A percentile compares a stretch with the other conserved stretches of the same genome.
Conservation (phyloP, 1,140 invertebrate genomes). For the Neodiprion fabricii region DNA sequence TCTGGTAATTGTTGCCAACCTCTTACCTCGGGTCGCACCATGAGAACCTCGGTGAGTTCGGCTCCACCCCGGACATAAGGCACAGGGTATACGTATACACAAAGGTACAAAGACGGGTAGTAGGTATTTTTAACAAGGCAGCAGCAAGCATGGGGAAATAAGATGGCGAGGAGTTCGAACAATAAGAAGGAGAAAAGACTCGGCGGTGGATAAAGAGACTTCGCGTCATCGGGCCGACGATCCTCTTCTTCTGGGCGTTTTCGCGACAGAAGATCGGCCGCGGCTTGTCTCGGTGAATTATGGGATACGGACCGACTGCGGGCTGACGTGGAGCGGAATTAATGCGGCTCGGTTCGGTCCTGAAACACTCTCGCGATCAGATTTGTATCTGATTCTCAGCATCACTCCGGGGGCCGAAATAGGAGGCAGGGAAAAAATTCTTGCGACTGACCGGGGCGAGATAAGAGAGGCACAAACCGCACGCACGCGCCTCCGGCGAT, state of each 20-base stretch:
- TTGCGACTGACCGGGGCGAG: not conserved
- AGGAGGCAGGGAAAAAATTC: not conserved
- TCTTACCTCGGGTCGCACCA: not conserved
- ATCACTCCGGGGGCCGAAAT: not conserved
- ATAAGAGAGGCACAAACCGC: conserved; percentile 9
- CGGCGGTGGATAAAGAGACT: not conserved
- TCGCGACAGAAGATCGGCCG: conserved; percentile 35
- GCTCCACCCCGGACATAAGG: conserved; percentile 7
- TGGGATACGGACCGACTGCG: conserved; percentile 37
- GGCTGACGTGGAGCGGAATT: conserved; percentile 15
- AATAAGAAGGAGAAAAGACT: conserved; percentile 12
- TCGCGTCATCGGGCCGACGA: conserved; percentile 11
- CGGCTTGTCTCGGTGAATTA: conserved; percentile 40
- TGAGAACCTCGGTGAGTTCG: conserved; percentile 8
- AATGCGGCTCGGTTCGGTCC: not conserved
- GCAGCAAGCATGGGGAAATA: conserved; percentile 12
- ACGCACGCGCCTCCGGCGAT: conserved; percentile 16
- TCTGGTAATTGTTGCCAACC: not conserved
- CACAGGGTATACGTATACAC: not conserved
- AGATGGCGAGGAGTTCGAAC: conserved; percentile 15
- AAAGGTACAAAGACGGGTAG: conserved; percentile 27
- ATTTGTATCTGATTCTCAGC: conserved; percentile 24
- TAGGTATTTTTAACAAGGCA: conserved; percentile 44
- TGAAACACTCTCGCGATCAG: conserved; percentile 34
- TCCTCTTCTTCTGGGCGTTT: conserved; percentile 26